Evolutionary conservation across 2,888 invertebrate species (phyloP).

Genomic region (Dryomyza anilis): DNA sequence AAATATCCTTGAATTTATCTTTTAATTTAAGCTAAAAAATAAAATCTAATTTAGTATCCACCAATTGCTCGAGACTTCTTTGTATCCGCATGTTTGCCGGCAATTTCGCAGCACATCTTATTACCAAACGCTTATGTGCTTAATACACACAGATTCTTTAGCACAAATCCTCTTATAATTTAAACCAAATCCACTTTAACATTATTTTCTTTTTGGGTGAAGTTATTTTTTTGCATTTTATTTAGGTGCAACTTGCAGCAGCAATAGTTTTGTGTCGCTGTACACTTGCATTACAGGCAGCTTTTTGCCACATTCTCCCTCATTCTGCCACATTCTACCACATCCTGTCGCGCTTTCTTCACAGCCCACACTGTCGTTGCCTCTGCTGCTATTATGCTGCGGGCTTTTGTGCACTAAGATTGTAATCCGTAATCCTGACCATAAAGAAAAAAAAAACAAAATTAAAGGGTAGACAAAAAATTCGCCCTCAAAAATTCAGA

Average conservation of each 20-base stretch:
- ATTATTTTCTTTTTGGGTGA: conserved; percentile 1
- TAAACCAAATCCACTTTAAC: conserved; percentile 8
- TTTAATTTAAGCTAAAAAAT: too few species aligned
- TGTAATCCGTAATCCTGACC: conserved; percentile 23
- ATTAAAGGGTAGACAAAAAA: too few species aligned
- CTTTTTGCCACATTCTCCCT: neutral
- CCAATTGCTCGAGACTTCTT: too few species aligned
- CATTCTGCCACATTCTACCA: neutral
- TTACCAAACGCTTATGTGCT: neutral
- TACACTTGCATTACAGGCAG: neutral
- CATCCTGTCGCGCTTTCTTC: neutral
- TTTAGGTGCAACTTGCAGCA: neutral
- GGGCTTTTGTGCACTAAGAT: conserved; percentile 1
- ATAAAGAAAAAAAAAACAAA: neutral
- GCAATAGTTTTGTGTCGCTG: neutral
- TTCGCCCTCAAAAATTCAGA: neutral
- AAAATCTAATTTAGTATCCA: too few species aligned
- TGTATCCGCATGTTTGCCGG: too few species aligned
- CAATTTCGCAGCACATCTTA: neutral
- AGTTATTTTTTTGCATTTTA: neutral
- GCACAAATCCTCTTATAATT: conserved; percentile 18
- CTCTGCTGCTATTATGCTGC: neutral
- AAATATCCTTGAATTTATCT: too few species aligned
- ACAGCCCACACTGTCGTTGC: neutral
- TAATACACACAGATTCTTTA: conserved; percentile 12